These are phyloP conservation scores for Sphecodes monilicornis DNA, from an alignment of 2,888 invertebrate species.

Conservation along the genomic window DNA sequence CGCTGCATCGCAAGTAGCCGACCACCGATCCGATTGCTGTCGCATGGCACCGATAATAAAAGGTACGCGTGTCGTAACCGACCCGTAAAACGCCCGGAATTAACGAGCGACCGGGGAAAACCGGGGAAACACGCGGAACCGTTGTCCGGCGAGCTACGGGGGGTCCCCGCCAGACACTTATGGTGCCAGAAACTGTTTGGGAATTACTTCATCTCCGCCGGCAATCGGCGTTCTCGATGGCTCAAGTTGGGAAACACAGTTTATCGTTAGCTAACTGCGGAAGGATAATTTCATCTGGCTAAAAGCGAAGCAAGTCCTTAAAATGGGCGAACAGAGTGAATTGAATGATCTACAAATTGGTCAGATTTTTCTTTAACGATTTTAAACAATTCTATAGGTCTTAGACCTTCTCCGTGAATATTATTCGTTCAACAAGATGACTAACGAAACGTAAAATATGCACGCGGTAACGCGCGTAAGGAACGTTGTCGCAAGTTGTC, in stretches of 20 bases:
- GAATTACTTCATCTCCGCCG: background rate
- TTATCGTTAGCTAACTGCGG: background rate
- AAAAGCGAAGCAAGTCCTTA: background rate
- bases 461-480: no score
- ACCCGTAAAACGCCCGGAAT: conserved; percentile 24
- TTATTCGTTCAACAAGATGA: no score
- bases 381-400: background rate
- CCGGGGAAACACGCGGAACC: background rate
- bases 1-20: conserved; percentile 65
- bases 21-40: conserved; percentile 64
- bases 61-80: conserved; percentile 59
- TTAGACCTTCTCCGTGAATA: no score
- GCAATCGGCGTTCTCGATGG: background rate
- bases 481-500: no score
- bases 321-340: background rate
- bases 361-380: background rate
- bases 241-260: background rate
- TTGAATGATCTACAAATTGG: background rate
- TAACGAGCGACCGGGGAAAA: conserved; percentile 4
- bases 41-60: conserved; percentile 64
- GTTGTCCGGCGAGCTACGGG: background rate
- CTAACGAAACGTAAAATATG: no score
- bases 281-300: background rate
- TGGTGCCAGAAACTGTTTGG: conserved; percentile 4
- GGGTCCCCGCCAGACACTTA: background rate